These are phyloP conservation scores for Polydrusus cervinus DNA, from an alignment of 2,888 invertebrate genomes.

Conservation along the genomic window DNA sequence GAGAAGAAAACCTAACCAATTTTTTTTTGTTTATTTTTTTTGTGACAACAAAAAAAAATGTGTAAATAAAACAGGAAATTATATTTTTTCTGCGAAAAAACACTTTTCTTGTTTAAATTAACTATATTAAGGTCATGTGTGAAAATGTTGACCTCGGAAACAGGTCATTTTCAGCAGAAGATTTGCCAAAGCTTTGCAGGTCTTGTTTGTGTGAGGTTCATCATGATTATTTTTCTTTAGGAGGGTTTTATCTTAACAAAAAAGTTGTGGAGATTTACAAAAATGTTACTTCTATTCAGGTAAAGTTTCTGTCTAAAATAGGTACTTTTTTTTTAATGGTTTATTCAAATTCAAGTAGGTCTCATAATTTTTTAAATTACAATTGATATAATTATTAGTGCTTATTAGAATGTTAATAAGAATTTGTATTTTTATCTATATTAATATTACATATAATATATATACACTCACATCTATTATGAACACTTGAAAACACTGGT, in stretches of 20 bases:
- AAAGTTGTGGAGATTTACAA: constrained; percentile 44
- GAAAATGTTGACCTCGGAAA: not conserved
- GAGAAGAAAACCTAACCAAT: not conserved
- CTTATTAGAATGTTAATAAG: too few relatives aligned
- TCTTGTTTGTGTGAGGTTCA: constrained; percentile 40
- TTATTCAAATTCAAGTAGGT: too few relatives aligned
- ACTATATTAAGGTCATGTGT: not conserved
- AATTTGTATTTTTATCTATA: too few relatives aligned
- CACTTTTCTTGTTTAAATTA: not conserved
- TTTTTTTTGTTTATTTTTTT: not conserved
- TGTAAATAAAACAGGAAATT: not conserved
- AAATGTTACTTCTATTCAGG: constrained; percentile 46
- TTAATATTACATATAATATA: too few relatives aligned
- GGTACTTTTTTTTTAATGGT: too few relatives aligned
- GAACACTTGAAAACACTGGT: too few relatives aligned
- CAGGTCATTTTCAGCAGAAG: not conserved
- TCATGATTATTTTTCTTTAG: constrained; percentile 40
- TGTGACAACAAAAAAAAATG: constrained; percentile 10
- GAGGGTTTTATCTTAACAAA: constrained; percentile 40
- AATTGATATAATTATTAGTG: too few relatives aligned
- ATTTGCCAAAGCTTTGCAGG: constrained; percentile 35
- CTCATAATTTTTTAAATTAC: too few relatives aligned
- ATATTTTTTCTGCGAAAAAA: not conserved
- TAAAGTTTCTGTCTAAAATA: constrained; percentile 5
- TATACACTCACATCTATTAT: too few relatives aligned